Evolutionary conservation across 2,797 vertebrate species (phyloP), one percentile per base, ranked within the genome.

Genomic region (Hemitrygon akajei): DNA sequence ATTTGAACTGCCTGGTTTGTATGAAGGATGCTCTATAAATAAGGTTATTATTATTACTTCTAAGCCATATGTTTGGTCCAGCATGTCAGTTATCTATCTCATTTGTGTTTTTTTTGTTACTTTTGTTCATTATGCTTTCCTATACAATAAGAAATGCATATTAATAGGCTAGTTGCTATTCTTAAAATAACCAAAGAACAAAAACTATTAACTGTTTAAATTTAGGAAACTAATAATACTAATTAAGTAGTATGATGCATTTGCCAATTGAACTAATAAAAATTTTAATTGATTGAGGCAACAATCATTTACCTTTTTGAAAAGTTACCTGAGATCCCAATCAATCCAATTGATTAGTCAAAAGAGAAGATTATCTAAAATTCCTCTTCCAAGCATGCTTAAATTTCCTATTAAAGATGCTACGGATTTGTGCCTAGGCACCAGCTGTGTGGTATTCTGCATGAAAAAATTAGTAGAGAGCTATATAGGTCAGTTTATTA

Each of bases 401-500:
- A 9, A n/a, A 66, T 69, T 66, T 89, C 63, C 18, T 69, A 69
- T 89, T 69, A 89, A 34, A 92, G 58, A 66, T 75, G 37, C 40
- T 56, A 75, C 37, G 56, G 16, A 75, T 93, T 40, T 76, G 91
- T n/a, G 37, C 25, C 69, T 27, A 27, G 69, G 7, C 27, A 56
- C 69, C 91, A 76, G 91, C 69, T 93, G 71, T 93, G 71, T 58
- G 16, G 71, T 56, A 75, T 75, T 76, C 91, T 75, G 91, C 6
- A 58, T 93, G 40, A 7, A 76, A 66, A 93, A 93, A 93, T 76
- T 20, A 76, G 91, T 56, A 47, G 10, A n/a, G 16, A 16, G 76
- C 34, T 56, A 76, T 69, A 69, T 73, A 92, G 69, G 69, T 92
- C 69, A 92, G 25, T 92, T 71, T 92, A 47, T 75, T 93, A 93